Evolutionary conservation across 2,113 vertebrate genomes (phyloP), one percentile per base, ranked within the genome.

Genomic region (Lasiurus borealis): DNA sequence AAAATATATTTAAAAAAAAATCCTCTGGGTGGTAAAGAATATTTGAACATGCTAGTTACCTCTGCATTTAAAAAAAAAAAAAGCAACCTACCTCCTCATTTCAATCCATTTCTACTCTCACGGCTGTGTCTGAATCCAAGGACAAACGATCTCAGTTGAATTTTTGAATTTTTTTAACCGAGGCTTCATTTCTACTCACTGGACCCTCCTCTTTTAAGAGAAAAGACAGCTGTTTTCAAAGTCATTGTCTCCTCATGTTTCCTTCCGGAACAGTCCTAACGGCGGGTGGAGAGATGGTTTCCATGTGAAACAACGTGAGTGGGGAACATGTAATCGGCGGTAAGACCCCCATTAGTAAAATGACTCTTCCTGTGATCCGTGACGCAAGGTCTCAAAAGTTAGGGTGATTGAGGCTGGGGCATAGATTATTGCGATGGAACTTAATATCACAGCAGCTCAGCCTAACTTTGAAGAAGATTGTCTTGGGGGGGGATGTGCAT

Each of bases 171-270:
- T 87, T 85, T 85, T 66, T n/a, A 64, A 54, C 13, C 44, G 6
- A 93, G 46, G 16, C 21, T 90, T 77, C n/a, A 29, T 85, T 88
- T 87, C 75, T 97, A 93, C 90, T 86, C 83, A 88, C 95, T 78
- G 46, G 75, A 90, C 72, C 98, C 31, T 91, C 71, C 93, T 90
- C 12, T 62, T 94, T 98, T 96, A 95, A 95, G 86, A 96, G 96
- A 97, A 96, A 76, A 97, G 93, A 92, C 85, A 96, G 73, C 87
- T 85, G 94, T 90, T 52, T 72, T 97, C 88, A 84, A 94, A 96
- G 76, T 50, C 85, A 88, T 72, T 57, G 86, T 73, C 97, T 90
- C 95, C 88, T 91, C 80, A 34, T 50, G 54, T 80, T 83, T 94
- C 34, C 84, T 91, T 84, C 89, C 46, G 85, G 93, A 93, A 91